A percentile compares a stretch with the other conserved stretches of the same genome.
These are phyloP conservation scores for Scartelaos histophorus DNA, from an alignment of 2,113 vertebrate genomes.

Conservation along the genomic window DNA sequence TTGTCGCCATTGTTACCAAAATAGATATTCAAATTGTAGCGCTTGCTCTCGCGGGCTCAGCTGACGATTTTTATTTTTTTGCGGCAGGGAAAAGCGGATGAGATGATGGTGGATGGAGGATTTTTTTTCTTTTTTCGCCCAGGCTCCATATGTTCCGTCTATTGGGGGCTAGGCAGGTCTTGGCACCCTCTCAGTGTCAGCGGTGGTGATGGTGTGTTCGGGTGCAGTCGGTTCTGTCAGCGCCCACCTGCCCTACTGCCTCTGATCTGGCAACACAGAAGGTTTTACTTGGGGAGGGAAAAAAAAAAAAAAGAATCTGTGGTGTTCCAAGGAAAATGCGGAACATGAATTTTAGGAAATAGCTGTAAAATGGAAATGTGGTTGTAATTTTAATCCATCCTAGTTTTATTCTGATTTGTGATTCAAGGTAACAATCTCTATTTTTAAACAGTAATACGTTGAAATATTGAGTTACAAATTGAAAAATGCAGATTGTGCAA, in stretches of 20 bases:
- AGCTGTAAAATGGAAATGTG: neutral
- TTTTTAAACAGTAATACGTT: neutral
- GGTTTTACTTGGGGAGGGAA: constrained; percentile 19
- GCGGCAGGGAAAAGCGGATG: constrained; percentile 41
- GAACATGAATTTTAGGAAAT: neutral
- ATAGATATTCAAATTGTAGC: constrained; percentile 54
- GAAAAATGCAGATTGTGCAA: neutral
- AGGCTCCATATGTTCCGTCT: constrained; percentile 70
- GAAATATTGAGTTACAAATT: too few relatives aligned
- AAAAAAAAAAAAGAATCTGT: constrained; percentile 18
- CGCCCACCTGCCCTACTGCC: constrained; percentile 58
- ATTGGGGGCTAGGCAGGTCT: constrained; percentile 67
- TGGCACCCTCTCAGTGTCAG: constrained; percentile 52
- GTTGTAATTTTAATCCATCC: neutral
- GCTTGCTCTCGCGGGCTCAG: constrained; percentile 36
- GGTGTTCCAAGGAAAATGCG: neutral
- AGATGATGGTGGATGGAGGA: constrained; percentile 33
- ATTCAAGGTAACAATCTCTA: neutral
- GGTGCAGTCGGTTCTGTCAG: constrained; percentile 56
- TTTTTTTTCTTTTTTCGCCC: constrained; percentile 32
- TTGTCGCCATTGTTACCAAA: constrained; percentile 50
- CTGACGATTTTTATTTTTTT: constrained; percentile 42
- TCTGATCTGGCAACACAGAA: constrained; percentile 33
- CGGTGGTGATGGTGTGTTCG: constrained; percentile 32
- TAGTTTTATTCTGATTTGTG: neutral